Evolutionary conservation across 2,113 vertebrate species (phyloP).

Genomic region (Brachionichthys hirsutus): DNA sequence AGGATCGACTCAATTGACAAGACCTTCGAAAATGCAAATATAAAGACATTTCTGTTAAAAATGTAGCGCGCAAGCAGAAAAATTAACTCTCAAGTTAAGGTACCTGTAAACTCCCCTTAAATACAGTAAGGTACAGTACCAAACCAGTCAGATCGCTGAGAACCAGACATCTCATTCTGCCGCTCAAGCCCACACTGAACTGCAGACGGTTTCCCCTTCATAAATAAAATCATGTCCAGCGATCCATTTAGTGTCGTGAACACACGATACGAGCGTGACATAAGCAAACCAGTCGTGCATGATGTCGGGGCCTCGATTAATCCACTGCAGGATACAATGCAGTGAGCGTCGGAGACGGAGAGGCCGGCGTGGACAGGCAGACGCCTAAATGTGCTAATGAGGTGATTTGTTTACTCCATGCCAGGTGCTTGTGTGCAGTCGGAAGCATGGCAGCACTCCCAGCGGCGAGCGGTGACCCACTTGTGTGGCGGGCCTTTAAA

Average conservation of each 20-base stretch:
- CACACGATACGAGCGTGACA: constrained; percentile 17
- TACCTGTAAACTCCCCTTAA: too few relatives aligned
- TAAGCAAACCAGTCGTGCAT: constrained; percentile 38
- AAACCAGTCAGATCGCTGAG: background rate
- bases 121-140: too few relatives aligned
- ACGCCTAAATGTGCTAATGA: constrained; percentile 70
- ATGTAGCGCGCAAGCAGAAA: too few relatives aligned
- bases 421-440: constrained; percentile 60
- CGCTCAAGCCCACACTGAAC: background rate
- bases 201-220: constrained; percentile 1
- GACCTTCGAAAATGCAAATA: too few relatives aligned
- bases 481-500: constrained; percentile 44
- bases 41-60: too few relatives aligned
- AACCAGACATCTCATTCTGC: constrained; percentile 1
- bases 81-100: too few relatives aligned
- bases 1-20: too few relatives aligned
- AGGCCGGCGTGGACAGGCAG: constrained; percentile 56
- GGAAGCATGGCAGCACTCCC: constrained; percentile 50
- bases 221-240: constrained; percentile 22
- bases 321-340: constrained; percentile 43
- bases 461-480: constrained; percentile 57
- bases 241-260: constrained; percentile 28
- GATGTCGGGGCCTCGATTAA: constrained; percentile 47
- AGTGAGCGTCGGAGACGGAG: constrained; percentile 35
- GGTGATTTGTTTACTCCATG: constrained; percentile 60